Percentiles rank a stretch among this genome's conserved stretches.
phyloP scores from a whole-genome alignment of 2,113 vertebrate genomes.

The Pseudorasbora parva region DNA sequence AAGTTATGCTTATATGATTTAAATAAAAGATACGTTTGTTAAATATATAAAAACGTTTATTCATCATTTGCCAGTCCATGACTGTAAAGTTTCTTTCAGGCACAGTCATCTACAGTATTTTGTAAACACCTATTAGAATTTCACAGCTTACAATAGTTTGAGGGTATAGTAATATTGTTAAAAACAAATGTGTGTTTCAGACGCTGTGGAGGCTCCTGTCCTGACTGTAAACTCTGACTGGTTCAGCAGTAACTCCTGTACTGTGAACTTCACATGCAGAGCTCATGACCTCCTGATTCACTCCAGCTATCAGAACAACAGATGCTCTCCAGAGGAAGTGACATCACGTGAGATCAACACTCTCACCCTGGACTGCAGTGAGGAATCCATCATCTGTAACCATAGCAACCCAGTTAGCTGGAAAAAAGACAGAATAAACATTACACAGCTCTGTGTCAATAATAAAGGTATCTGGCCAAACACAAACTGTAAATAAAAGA shows the following conservation, averaged over 20 bases:
- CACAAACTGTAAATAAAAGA: neutral
- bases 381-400: conserved; percentile 37
- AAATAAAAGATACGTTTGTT: neutral
- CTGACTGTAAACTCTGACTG: neutral
- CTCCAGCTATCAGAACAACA: neutral
- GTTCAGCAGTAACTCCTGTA: neutral
- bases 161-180: neutral
- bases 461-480: neutral
- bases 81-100: neutral
- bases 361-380: neutral
- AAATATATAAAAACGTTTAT: neutral
- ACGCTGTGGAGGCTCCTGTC: neutral
- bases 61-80: neutral
- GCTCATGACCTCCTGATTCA: neutral
- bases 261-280: conserved; percentile 1
- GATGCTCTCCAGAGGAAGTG: neutral
- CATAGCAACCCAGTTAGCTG: conserved; percentile 33
- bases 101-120: neutral
- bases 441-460: neutral
- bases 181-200: neutral
- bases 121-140: neutral
- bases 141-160: neutral
- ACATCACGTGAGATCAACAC: neutral
- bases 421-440: neutral
- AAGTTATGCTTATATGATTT: neutral